Percentiles rank a stretch among this genome's conserved stretches.
phyloP scores from a whole-genome alignment of 2,113 vertebrate genomes.

The Malaclemys terrapin region DNA sequence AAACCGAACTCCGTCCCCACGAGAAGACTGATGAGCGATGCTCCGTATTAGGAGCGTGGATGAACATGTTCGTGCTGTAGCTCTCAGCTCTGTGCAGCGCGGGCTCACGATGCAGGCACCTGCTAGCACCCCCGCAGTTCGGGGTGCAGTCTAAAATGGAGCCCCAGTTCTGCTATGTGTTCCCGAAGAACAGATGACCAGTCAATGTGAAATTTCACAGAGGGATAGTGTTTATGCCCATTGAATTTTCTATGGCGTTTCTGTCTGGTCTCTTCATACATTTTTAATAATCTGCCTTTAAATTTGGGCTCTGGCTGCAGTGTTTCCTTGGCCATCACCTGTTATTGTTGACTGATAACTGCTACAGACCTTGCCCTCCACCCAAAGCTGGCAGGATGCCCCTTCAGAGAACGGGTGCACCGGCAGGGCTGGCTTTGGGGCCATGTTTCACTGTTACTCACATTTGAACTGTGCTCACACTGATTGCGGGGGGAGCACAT shows the following conservation, averaged over 20 bases:
- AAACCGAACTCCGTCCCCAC: constrained; percentile 43
- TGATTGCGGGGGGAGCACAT: neutral
- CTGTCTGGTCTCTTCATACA: neutral
- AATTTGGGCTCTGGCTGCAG: neutral
- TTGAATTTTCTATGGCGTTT: neutral
- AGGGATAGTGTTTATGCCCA: neutral
- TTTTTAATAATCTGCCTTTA: neutral
- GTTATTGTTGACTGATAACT: neutral
- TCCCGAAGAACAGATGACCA: neutral
- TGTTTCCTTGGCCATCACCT: neutral
- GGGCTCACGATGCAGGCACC: neutral
- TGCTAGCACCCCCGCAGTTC: neutral
- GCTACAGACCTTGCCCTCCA: no score
- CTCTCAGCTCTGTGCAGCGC: neutral
- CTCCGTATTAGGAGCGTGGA: constrained; percentile 10
- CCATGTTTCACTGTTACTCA: no score
- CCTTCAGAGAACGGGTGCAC: neutral
- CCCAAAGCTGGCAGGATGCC: neutral
- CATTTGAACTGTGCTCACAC: neutral
- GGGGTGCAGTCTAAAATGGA: neutral
- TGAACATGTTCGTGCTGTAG: neutral
- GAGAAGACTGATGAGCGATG: neutral
- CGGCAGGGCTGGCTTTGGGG: neutral
- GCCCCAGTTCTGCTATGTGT: neutral
- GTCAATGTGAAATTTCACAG: no score